Evolutionary conservation across 2,797 vertebrate species (phyloP).

Genomic region (Mergus octosetaceus): DNA sequence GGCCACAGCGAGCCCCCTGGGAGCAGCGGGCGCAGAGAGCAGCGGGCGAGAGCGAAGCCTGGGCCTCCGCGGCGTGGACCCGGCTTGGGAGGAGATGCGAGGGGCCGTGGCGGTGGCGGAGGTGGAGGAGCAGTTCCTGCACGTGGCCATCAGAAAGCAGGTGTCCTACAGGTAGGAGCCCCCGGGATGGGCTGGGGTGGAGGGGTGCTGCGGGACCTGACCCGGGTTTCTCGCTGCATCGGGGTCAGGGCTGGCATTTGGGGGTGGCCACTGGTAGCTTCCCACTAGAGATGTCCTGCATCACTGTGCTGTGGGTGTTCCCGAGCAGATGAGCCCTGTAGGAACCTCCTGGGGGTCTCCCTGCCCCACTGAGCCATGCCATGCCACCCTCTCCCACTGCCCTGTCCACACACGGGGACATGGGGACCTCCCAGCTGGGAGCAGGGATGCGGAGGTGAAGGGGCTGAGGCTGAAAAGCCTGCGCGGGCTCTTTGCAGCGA

Average conservation of each 20-base stretch:
- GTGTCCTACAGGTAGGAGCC: constrained; percentile 86
- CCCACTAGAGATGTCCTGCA: not conserved
- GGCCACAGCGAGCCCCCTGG: not conserved
- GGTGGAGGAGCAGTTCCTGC: constrained; percentile 78
- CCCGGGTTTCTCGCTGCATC: not conserved
- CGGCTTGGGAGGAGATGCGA: not conserved
- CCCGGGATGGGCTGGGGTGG: not conserved
- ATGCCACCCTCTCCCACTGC: not conserved
- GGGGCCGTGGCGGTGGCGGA: not conserved
- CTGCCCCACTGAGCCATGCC: not conserved
- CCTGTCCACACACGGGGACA: not conserved
- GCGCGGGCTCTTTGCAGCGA: not conserved
- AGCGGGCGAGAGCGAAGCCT: not conserved
- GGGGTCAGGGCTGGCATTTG: not conserved
- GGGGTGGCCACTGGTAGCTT: not conserved
- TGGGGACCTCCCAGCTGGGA: not conserved
- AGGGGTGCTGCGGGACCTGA: not conserved
- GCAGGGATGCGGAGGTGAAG: not conserved
- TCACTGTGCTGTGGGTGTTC: too few relatives aligned
- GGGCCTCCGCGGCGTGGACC: not conserved
- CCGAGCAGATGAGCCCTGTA: not conserved
- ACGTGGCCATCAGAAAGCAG: constrained; percentile 84
- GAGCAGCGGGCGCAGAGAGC: not conserved
- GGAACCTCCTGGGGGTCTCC: not conserved
- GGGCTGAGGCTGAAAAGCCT: not conserved